phyloP scores from a whole-genome alignment of 1,140 invertebrate species.

The Copidosoma floridanum region DNA sequence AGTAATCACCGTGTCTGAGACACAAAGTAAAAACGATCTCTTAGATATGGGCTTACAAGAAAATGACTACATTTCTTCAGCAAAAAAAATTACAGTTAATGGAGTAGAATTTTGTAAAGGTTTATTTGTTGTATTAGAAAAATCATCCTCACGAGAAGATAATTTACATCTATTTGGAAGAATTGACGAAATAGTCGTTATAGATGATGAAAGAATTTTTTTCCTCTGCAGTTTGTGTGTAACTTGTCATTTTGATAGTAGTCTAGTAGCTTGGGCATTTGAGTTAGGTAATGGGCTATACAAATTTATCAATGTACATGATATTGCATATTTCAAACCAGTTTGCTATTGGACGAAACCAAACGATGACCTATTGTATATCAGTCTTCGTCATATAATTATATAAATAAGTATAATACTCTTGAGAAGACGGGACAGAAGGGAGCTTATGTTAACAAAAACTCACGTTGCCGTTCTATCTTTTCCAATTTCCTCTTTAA shows the following conservation, averaged over 20 bases:
- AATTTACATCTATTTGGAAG: conserved; percentile 19
- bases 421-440: no score
- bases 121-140: conserved; percentile 25
- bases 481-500: no score
- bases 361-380: neutral
- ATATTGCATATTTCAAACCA: neutral
- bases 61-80: conserved; percentile 15
- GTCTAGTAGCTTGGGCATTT: neutral
- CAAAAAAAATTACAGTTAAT: conserved; percentile 18
- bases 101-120: conserved; percentile 27
- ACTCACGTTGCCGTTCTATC: no score
- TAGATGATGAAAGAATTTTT: neutral
- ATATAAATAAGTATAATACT: no score
- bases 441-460: no score
- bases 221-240: neutral
- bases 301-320: neutral
- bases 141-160: conserved; percentile 2
- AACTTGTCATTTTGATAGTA: neutral
- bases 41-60: conserved; percentile 8
- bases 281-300: neutral
- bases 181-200: conserved; percentile 23
- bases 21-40: conserved; percentile 12
- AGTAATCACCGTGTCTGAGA: neutral
- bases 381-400: no score
- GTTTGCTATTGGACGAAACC: neutral